A percentile compares a stretch with the other conserved stretches of the same genome.
Conservation (phyloP, 2,888 invertebrate genomes). For the Cataglyphis altisquamis region DNA sequence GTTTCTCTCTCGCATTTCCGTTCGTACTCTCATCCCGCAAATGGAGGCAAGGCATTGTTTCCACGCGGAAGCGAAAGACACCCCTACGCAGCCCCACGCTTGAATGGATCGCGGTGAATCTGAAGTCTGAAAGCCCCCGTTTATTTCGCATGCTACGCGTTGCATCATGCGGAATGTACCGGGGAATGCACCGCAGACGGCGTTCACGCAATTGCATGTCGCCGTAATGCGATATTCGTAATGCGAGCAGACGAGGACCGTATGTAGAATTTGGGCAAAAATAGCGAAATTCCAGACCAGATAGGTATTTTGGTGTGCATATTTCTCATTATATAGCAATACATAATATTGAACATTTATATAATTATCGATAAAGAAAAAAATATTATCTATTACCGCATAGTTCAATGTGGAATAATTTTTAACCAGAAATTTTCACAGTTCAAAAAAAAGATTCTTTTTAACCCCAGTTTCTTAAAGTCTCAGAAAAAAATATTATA, state of each 20-base stretch:
- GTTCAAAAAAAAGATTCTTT: not conserved
- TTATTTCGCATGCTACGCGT: conserved; percentile 56
- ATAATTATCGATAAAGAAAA: not conserved
- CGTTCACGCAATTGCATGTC: conserved; percentile 11
- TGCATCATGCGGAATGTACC: conserved; percentile 7
- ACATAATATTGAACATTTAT: not conserved
- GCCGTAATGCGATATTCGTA: conserved; percentile 9
- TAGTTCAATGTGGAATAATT: not conserved
- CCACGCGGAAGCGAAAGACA: conserved; percentile 12
- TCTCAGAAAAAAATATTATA: not conserved
- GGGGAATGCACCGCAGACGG: conserved; percentile 40
- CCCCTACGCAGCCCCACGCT: conserved; percentile 53
- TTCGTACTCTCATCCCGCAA: conserved; percentile 62
- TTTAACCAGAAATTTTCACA: not conserved
- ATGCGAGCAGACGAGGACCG: not conserved
- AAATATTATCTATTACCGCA: not conserved
- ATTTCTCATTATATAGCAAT: not conserved
- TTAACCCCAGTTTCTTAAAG: not conserved
- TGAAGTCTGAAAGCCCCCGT: conserved; percentile 74
- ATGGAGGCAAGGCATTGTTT: conserved; percentile 61
- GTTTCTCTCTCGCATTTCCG: conserved; percentile 59
- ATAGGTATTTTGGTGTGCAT: not conserved
- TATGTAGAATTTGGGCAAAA: not conserved
- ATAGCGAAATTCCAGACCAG: not conserved
- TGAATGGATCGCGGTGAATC: conserved; percentile 72